A percentile compares a stretch with the other conserved stretches of the same genome.
Evolutionary conservation across 2,113 vertebrate genomes (phyloP).

Genomic region (Arizona elegans): DNA sequence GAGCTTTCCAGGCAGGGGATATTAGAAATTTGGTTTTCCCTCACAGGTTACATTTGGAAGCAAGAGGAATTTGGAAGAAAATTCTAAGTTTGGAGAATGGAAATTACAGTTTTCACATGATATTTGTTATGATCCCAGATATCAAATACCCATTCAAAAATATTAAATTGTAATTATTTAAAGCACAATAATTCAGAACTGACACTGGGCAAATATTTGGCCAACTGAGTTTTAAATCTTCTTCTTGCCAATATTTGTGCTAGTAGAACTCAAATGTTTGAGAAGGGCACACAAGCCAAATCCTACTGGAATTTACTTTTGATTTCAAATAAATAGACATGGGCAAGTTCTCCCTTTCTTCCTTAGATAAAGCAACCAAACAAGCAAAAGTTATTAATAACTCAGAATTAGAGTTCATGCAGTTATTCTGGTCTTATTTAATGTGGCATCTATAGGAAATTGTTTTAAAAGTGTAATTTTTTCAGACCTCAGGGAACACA

Average conservation of each 20-base stretch:
- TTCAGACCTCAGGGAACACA: background rate
- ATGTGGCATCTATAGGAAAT: background rate
- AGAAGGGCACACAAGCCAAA: constrained; percentile 21
- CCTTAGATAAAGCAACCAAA: constrained; percentile 7
- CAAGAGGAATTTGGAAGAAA: background rate
- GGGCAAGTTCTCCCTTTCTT: background rate
- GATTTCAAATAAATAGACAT: constrained; percentile 20
- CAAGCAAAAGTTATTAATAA: constrained; percentile 4
- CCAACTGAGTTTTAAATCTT: constrained; percentile 27
- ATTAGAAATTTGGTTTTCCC: background rate
- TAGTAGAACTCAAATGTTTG: constrained; percentile 17
- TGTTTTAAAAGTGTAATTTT: constrained; percentile 1
- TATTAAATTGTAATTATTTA: constrained; percentile 24
- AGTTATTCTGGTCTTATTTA: background rate
- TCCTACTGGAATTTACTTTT: constrained; percentile 34
- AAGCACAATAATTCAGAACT: constrained; percentile 26
- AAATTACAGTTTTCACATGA: background rate
- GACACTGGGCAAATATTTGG: constrained; percentile 29
- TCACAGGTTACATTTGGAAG: background rate
- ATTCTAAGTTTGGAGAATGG: background rate
- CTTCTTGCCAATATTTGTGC: constrained; percentile 22
- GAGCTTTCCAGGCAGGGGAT: background rate
- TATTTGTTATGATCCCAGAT: background rate
- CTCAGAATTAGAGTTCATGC: background rate
- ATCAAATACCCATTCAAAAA: background rate